Percentiles rank a stretch among this genome's conserved stretches.
phyloP scores from a whole-genome alignment of 2,113 vertebrate species.

The Cnemophilus loriae region DNA sequence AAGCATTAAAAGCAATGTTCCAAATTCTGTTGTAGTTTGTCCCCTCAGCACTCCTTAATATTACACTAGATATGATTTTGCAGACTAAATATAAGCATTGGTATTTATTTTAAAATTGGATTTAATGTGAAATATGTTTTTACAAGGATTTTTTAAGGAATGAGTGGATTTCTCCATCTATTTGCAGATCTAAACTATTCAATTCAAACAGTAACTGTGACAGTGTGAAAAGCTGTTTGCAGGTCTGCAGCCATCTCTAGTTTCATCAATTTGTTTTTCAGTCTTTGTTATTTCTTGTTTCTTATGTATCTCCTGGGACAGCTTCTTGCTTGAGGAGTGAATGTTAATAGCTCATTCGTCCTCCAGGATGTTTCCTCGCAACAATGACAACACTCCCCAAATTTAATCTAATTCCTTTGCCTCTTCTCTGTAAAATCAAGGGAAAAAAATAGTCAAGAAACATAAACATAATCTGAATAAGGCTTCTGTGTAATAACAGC shows the following conservation, averaged over 20 bases:
- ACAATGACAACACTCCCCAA: conserved; percentile 44
- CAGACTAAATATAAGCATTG: neutral
- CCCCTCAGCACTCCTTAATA: neutral
- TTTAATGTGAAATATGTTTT: conserved; percentile 18
- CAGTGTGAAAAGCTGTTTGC: conserved; percentile 66
- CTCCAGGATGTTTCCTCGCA: conserved; percentile 64
- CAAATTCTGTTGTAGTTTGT: conserved; percentile 19
- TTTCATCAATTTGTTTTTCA: conserved; percentile 76
- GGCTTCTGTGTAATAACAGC: neutral
- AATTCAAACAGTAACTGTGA: conserved; percentile 48
- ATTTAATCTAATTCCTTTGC: conserved; percentile 68
- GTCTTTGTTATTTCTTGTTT: conserved; percentile 71
- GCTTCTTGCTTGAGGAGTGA: conserved; percentile 69
- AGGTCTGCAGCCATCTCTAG: conserved; percentile 66
- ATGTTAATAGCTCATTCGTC: conserved; percentile 71
- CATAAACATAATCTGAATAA: conserved; percentile 1
- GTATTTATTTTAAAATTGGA: neutral
- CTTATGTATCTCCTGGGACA: conserved; percentile 71
- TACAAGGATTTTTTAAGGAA: conserved; percentile 17
- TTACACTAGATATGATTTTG: neutral
- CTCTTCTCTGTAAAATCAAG: conserved; percentile 35
- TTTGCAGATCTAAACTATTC: conserved; percentile 68
- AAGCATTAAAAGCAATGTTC: conserved; percentile 42
- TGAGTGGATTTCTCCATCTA: conserved; percentile 45
- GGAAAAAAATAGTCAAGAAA: conserved; percentile 37